A percentile compares a stretch with the other conserved stretches of the same genome.
phyloP scores from a whole-genome alignment of 2,113 vertebrate genomes.

The Alligator mississippiensis region DNA sequence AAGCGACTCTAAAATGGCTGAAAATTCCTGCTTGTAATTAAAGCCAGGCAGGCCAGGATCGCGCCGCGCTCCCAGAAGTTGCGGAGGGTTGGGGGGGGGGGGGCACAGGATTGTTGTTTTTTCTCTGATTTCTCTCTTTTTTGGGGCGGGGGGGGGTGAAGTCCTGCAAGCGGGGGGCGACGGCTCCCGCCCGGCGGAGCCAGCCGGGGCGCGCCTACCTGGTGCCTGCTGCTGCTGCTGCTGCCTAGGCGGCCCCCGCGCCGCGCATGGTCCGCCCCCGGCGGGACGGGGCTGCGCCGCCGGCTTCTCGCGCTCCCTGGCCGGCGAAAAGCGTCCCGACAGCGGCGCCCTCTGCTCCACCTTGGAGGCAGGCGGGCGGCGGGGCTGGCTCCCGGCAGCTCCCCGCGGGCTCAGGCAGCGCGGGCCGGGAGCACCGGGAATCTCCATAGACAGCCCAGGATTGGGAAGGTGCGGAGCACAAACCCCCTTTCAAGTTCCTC shows the following conservation, averaged over 20 bases:
- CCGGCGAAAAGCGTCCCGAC: not conserved
- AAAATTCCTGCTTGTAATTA: too few species aligned
- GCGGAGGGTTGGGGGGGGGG: too few species aligned
- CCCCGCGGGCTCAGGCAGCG: constrained; percentile 73
- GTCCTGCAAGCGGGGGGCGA: too few species aligned
- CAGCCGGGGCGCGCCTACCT: not conserved
- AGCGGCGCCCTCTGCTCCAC: constrained; percentile 61
- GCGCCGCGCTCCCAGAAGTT: too few species aligned
- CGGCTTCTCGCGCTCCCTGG: not conserved
- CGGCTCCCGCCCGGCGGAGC: not conserved
- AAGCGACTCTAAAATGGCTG: too few species aligned
- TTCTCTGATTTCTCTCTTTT: too few species aligned
- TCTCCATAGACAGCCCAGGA: constrained; percentile 89
- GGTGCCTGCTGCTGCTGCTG: not conserved
- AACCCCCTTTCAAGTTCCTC: constrained; percentile 82
- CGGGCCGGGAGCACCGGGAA: constrained; percentile 78
- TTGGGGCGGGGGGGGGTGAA: too few species aligned
- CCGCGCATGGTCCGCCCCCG: not conserved
- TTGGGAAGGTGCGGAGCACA: constrained; percentile 84
- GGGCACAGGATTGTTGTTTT: too few species aligned
- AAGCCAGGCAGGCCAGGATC: too few species aligned
- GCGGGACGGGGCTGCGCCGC: not conserved
- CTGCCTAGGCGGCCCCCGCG: not conserved
- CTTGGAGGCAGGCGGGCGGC: constrained; percentile 52
- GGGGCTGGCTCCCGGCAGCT: too few species aligned